These are phyloP conservation scores for Elanoides forficatus DNA, from an alignment of 2,113 vertebrate species.

Conservation along the genomic window DNA sequence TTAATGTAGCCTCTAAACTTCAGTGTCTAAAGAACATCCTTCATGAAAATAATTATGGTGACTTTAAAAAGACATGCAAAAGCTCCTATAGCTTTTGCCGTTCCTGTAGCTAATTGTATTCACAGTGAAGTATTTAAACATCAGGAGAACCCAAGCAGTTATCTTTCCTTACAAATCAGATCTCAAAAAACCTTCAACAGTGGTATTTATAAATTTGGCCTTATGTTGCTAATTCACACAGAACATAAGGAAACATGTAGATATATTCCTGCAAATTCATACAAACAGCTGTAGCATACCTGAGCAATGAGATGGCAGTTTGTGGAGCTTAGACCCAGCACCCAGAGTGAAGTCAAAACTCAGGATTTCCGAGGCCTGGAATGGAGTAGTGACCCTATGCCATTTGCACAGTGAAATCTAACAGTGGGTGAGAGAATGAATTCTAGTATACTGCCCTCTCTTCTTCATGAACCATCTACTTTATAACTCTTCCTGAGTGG, in stretches of 20 bases:
- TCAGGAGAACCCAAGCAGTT: neutral
- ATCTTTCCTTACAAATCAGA: neutral
- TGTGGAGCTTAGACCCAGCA: neutral
- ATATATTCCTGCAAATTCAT: neutral
- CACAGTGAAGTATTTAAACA: neutral
- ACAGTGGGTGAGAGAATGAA: neutral
- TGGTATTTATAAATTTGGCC: neutral
- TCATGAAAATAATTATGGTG: neutral
- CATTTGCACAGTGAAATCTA: neutral
- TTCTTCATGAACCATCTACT: neutral
- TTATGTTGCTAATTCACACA: neutral
- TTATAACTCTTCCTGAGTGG: neutral
- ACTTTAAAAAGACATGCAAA: neutral
- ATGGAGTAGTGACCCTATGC: neutral
- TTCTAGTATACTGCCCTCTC: neutral
- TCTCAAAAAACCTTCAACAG: neutral
- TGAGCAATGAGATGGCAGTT: neutral
- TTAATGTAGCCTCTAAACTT: neutral
- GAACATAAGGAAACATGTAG: neutral
- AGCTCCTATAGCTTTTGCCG: neutral
- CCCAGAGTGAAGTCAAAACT: neutral
- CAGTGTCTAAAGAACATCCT: neutral
- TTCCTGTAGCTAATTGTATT: neutral
- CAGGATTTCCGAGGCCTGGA: neutral
- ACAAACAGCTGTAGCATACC: neutral